phyloP scores from a whole-genome alignment of 92 coral and sea anemone genomes.

The Porites lobata region DNA sequence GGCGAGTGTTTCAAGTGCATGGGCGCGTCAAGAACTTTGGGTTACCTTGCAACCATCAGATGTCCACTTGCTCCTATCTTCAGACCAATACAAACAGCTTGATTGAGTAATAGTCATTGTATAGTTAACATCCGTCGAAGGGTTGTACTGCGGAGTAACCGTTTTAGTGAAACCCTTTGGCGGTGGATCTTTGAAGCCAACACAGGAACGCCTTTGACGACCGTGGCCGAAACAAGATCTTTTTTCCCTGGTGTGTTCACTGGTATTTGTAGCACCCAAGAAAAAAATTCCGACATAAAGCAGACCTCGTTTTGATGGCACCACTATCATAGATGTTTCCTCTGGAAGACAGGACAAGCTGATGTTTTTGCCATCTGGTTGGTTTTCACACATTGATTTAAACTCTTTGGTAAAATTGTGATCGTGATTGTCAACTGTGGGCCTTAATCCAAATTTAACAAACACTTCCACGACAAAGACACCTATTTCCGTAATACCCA shows the following conservation, averaged over 20 bases:
- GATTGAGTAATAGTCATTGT: conserved; percentile 42
- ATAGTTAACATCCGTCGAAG: conserved; percentile 47
- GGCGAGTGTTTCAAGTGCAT: too few relatives aligned
- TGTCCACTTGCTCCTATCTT: conserved; percentile 43
- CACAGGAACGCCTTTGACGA: conserved; percentile 56
- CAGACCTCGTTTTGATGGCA: neutral
- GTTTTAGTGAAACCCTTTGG: neutral
- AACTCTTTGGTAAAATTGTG: neutral
- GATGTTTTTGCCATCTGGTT: too few relatives aligned
- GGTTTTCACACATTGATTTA: neutral
- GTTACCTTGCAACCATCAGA: conserved; percentile 49
- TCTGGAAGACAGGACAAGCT: neutral
- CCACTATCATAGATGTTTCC: neutral
- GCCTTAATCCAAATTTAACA: conserved; percentile 9
- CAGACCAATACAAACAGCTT: conserved; percentile 66
- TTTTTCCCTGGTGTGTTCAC: conserved; percentile 1
- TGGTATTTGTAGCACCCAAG: neutral
- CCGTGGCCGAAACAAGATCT: conserved; percentile 59
- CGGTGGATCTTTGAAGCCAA: conserved; percentile 54
- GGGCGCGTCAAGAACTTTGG: neutral
- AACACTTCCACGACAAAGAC: neutral
- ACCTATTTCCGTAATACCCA: neutral
- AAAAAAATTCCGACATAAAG: conserved; percentile 3
- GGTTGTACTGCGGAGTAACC: conserved; percentile 23
- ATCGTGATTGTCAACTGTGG: neutral